phyloP scores from a whole-genome alignment of 2,888 invertebrate species.

The Napeogenes sylphis region DNA sequence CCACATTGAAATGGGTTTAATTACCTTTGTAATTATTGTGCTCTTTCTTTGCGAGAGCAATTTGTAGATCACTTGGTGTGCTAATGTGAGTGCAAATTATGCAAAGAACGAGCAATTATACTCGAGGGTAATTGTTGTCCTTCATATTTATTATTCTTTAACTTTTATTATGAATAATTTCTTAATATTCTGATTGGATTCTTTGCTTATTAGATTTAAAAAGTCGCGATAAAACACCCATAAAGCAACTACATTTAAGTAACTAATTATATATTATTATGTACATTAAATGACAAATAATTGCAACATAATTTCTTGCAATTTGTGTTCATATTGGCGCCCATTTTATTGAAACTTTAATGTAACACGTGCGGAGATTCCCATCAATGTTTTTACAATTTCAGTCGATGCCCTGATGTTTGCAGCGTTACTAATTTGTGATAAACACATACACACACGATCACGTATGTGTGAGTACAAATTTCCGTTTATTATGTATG shows the following conservation, averaged over 20 bases:
- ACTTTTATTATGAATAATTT: conserved; percentile 22
- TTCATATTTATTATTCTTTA: conserved; percentile 58
- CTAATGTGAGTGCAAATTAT: conserved; percentile 72
- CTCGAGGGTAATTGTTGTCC: conserved; percentile 57
- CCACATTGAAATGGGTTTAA: conserved; percentile 61
- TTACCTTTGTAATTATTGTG: conserved; percentile 63
- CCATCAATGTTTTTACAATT: conserved; percentile 65
- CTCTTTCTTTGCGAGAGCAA: conserved; percentile 58
- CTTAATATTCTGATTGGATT: too few species aligned
- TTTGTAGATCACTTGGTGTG: conserved; percentile 69
- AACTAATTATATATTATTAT: too few species aligned
- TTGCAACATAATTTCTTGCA: conserved; percentile 51
- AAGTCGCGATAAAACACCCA: too few species aligned
- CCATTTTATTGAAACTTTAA: conserved; percentile 59
- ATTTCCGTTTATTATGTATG: conserved; percentile 53
- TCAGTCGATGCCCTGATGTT: conserved; percentile 61
- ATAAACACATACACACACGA: conserved; percentile 62
- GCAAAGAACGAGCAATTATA: conserved; percentile 68
- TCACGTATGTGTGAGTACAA: conserved; percentile 55
- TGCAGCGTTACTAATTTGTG: conserved; percentile 67
- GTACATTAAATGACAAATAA: conserved; percentile 36
- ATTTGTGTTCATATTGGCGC: conserved; percentile 43
- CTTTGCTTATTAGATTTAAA: too few species aligned
- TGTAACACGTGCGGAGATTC: conserved; percentile 64
- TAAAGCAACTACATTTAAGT: too few species aligned